Conservation (phyloP, 2,113 vertebrate species). For the Myocastor coypus region DNA sequence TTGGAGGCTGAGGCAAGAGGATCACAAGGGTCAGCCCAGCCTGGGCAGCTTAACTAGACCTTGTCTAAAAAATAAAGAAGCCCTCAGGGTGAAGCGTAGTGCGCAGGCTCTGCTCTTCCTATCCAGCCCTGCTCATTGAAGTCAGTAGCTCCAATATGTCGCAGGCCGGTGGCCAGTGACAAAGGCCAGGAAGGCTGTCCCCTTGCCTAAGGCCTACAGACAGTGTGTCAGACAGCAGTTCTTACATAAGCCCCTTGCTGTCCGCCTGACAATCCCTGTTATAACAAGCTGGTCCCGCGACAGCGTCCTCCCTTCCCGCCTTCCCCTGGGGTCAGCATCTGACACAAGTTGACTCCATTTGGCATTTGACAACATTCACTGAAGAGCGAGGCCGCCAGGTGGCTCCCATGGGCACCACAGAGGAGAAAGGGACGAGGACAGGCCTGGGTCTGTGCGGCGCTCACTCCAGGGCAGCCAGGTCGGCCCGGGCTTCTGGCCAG, state of each 20-base stretch:
- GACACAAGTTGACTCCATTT: rapidly evolving
- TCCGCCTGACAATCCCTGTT: neutral
- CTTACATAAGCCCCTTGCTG: neutral
- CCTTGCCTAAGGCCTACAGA: neutral
- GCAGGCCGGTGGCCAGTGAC: neutral
- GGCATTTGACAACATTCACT: neutral
- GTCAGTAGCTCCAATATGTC: neutral
- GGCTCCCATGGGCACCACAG: rapidly evolving
- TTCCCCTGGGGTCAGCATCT: neutral
- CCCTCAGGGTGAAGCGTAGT: neutral
- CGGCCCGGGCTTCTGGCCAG: neutral
- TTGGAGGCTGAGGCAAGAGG: neutral
- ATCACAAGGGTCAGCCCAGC: neutral
- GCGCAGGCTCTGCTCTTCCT: neutral
- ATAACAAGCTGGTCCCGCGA: neutral
- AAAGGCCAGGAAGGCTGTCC: neutral
- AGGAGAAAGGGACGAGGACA: rapidly evolving
- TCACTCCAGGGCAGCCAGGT: neutral
- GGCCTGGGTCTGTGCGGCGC: neutral
- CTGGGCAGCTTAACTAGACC: neutral
- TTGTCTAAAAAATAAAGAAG: neutral
- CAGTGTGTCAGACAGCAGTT: neutral
- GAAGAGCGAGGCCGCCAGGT: neutral
- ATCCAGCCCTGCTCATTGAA: neutral
- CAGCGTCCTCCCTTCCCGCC: neutral